Base-by-base conservation (phyloP, 2,888 invertebrate species). In the Euzophera pinguis region DNA sequence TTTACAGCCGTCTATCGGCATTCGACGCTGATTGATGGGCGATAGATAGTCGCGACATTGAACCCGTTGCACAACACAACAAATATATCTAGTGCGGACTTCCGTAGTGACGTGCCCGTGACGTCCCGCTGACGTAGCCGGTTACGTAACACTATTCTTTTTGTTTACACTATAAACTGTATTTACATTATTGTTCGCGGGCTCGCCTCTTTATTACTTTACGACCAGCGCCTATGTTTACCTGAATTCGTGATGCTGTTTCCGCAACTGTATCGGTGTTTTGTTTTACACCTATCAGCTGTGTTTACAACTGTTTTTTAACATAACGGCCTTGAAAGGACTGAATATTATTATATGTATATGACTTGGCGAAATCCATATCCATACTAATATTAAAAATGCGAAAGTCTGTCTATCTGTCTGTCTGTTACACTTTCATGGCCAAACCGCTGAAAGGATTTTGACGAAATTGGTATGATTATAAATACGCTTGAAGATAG, bases 41-140 rank as follows among this genome's bases (percentile, higher is more conserved):
- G 79, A 89, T 88, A 86, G 89, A 87, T 85, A 77, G 76, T 64
- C 70, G 73, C 84, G 88, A 88, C 89, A 90, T 89, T 89, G 89
- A 89, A 88, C 88, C 81, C 88, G 52, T 27, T 56, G 54, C 58
- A 55, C 50, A 50, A 53, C 47, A 53, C 50, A 50, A 53, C 47
- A 53, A 81, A 83, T 80, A 84, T 79, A 86, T 84, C 83, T 83
- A 82, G 72, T 73, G 75, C 81, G 83, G 79, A 85, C 87, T 84
- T 88, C 89, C 87, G 85, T 65, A 70, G 84, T 88, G 88, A 87
- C 88, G 88, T 63, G 65, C 73, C 75, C 65, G 76, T 81, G 83
- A 81, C 84, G 83, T 74, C 64, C 58, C 50, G 61, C 71, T 83
- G 84, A 83, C 84, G 83, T 80, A 75, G 63, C 68, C 22, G 71